Evolutionary conservation across 2,113 vertebrate genomes (phyloP), one percentile per base, ranked within the genome.

Genomic region (Clarias magur): DNA sequence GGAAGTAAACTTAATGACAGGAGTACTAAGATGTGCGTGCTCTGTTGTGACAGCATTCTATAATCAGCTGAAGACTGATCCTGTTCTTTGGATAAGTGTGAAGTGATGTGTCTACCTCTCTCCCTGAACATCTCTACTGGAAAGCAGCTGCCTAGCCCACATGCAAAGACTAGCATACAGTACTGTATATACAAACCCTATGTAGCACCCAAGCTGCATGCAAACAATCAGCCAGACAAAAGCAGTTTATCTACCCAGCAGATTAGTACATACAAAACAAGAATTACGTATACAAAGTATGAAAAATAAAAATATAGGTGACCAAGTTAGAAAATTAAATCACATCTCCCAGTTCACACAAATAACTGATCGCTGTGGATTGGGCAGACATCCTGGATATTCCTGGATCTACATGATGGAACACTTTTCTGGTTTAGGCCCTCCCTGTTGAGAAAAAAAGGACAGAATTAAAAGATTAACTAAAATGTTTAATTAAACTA

Each of bases 391-490:
- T 82, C 84, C 68, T 16, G 76, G 65, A 38, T 76, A 85, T 85
- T 75, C 62, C 82, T 87, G 90, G 48, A 57, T 87, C 88, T 93
- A 96, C 95, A 96, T 95, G 91, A 95, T 23, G 85, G 93, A 89
- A 92, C 95, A 96, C 90, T 89, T 95, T 91, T 94, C 93, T 2
- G 91, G 92, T 42, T 93, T 94, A 68, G 76, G 86, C 0, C 94
- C 92, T 53, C 88, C 92, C 95, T 95, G 89, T 7, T 82, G 76
- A 73, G 53, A 38, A 56, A 23, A 78, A 59, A 72, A 86, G 5
- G 59, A 72, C 30, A 75, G 82, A 63, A 23, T 10, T 60, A 42
- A 42, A 42, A 7, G 42, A 48, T 48, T 8, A 8, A 34, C 17
- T 70, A 17, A 17, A 34, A 34, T 13, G 12, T 17, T 17, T 1